Base-by-base conservation (phyloP, 2,888 invertebrate species). In the Seira ritae region DNA sequence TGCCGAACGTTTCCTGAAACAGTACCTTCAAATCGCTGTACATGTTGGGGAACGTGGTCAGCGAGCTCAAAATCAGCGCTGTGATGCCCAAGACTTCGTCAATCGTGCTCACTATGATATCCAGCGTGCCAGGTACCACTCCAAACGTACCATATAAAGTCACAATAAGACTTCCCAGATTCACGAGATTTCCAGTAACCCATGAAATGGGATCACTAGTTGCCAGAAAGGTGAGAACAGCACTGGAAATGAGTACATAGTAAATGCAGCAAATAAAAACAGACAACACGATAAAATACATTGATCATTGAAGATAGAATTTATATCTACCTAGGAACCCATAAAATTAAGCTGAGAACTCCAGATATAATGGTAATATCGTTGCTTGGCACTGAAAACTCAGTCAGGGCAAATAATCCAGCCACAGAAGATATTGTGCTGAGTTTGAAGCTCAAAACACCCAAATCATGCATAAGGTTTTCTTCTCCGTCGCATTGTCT, bases 41-140 rank as follows among this genome's bases (percentile, higher is more conserved):
- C 70, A 71, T 65, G 0, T 42, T 65, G 6, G 78, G 78, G 19
- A 60, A 78, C 0, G 78, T 78, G 0, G 78, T 78, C 0, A 78
- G 62, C 12, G 62, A 8, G 19, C 78, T 78, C 0, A 78, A 4
- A 10, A 71, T 71, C 24, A 78, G 71, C 4, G 70, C 31, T 3
- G 50, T 23, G 65, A 78, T 78, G 17, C 70, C 78, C 65, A 78
- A 46, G 1, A 78, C 22, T 65, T 78, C 78, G 24, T 78, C 78
- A 10, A 78, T 22, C 0, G 69, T 37, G 19, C 78, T 78, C 3
- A 78, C 65, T 6, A 78, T 8, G 10, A 78, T 78, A 46, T 78
- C 78, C 1, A 46, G 42, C 12, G 78, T 78, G 8, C 78, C 78
- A 12, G 55, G 60, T 19, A 78, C 10, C 0, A 78, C 71, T 0